Evolutionary conservation across 2,888 invertebrate genomes (phyloP), one percentile per base, ranked within the genome.

Genomic region (Aleiodes leptofemur): DNA sequence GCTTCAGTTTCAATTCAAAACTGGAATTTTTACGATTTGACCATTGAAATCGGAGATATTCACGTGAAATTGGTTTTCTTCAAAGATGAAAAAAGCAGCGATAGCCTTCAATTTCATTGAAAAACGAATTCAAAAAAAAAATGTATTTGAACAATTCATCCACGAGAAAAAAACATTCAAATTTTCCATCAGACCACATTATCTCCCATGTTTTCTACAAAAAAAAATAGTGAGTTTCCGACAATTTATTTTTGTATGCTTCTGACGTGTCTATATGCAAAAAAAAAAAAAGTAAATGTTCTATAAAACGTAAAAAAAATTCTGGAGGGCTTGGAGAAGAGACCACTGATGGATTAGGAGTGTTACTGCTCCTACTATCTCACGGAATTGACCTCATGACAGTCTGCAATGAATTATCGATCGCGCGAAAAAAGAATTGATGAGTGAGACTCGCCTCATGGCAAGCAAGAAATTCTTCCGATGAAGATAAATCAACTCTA

Each of bases 321-420:
- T 8, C 9, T 38, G n/a, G 56, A 43, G 56, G 16, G 69, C 13
- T 53, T 16, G 51, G 53, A 50, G 50, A 50, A 53, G 64, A 64
- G 56, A n/a, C 8, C 43, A 43, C 13, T 29, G 55, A 31, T 14
- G 43, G 69, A 38, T 34, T 69, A 38, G 69, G 43, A 69, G 53
- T 56, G 56, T 29, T 55, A 16, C 69, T 55, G 11, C 64, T 14
- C 48, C 43, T 43, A 43, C 43, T 43, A 7, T 43, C 43, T 43
- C 59, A 43, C 11, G 43, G 43, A 48, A 69, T 56, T 55, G 53
- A 69, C 69, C 69, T 69, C 55, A 69, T 69, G 69, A 38, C 69
- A 69, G 53, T 34, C 53, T 69, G 69, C 69, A 53, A 69, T 69
- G 53, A 69, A 69, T 69, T 69, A 69, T 69, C 56, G 69, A 69